Evolutionary conservation across 37 sponge, comb jelly and placozoan genomes (phyloP).

Genomic region (Corticium candelabrum): DNA sequence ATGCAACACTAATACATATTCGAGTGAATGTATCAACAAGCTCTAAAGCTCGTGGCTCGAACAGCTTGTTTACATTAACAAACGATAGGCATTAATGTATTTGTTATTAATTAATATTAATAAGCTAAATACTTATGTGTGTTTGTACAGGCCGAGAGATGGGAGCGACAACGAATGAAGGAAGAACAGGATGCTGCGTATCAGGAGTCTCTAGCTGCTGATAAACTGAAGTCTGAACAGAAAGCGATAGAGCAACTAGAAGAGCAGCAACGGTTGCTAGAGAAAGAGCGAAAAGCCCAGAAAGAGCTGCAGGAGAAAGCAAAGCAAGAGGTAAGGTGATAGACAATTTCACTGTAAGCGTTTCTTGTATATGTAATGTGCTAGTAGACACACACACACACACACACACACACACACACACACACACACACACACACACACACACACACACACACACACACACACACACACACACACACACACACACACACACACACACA

Average conservation of each 20-base stretch:
- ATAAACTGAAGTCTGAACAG: conserved; percentile 40
- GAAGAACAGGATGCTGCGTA: conserved; percentile 64
- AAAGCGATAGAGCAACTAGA: neutral
- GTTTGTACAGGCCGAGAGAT: conserved; percentile 37
- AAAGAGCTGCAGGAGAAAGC: conserved; percentile 16
- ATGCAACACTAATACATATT: no score
- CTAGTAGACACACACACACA: no score
- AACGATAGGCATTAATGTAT: no score
- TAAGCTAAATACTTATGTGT: no score
- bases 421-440: no score
- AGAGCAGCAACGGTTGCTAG: conserved; percentile 11
- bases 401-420: no score
- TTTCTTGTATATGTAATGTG: neutral
- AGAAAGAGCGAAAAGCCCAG: conserved; percentile 11
- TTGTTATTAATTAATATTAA: no score
- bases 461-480: no score
- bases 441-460: no score
- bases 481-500: no score
- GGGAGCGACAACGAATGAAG: conserved; percentile 48
- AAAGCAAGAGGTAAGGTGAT: conserved; percentile 31
- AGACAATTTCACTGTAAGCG: neutral
- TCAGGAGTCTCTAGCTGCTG: conserved; percentile 49
- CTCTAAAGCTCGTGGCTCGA: no score
- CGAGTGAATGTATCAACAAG: no score
- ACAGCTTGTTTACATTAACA: neutral